Percentiles rank a stretch among this genome's conserved stretches.
Evolutionary conservation across 2,797 vertebrate genomes (phyloP).

Genomic region (Enteromius radiatus): DNA sequence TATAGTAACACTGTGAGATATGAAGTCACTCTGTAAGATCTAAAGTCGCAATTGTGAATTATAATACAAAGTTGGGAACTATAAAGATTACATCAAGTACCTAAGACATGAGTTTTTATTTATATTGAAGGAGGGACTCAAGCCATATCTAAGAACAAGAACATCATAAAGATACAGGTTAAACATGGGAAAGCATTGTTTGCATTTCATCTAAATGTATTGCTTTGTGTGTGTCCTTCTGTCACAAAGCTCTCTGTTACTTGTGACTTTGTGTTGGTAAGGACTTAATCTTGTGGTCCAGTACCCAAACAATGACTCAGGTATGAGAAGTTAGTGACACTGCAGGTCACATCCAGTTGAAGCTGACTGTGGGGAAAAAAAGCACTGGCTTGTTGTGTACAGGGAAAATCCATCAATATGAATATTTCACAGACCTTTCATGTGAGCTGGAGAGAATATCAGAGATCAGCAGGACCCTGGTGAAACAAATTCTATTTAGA

Average conservation of each 20-base stretch:
- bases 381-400: slow-evolving; percentile 63
- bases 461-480: slow-evolving; percentile 65
- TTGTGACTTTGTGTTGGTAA: not conserved
- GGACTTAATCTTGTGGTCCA: not conserved
- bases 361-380: slow-evolving; percentile 69
- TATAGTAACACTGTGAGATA: not conserved
- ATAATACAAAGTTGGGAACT: not conserved
- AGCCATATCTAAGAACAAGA: not conserved
- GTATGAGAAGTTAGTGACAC: slow-evolving; percentile 22
- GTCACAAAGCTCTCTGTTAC: not conserved
- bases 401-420: slow-evolving; percentile 83
- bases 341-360: slow-evolving; percentile 57
- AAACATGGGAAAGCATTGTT: not conserved
- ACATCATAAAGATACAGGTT: not conserved
- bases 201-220: not conserved
- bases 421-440: slow-evolving; percentile 79
- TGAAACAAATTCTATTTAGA: slow-evolving; percentile 73
- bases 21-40: not conserved
- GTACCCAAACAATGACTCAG: slow-evolving; percentile 4
- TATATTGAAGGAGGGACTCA: not conserved
- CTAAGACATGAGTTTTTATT: not conserved
- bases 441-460: slow-evolving; percentile 68
- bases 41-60: not conserved
- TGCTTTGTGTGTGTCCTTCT: not conserved
- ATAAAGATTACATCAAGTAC: not conserved